Evolutionary conservation across 1,140 invertebrate species (phyloP).

Genomic region (Ectropis grisescens): DNA sequence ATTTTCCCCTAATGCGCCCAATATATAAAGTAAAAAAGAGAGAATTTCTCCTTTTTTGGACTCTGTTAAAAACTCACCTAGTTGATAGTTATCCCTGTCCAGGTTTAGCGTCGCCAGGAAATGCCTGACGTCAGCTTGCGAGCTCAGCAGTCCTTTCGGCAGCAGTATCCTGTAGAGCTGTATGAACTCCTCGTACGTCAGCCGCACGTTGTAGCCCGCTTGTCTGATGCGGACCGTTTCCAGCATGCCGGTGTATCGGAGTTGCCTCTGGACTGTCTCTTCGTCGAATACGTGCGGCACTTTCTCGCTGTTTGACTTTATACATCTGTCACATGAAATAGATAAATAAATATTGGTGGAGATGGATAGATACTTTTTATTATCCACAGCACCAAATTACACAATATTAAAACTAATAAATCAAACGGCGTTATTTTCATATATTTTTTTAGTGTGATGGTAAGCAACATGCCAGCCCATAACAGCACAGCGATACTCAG

Average conservation of each 20-base stretch:
- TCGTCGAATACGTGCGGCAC: slow-evolving; percentile 94
- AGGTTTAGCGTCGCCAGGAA: slow-evolving; percentile 86
- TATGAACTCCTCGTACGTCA: slow-evolving; percentile 95
- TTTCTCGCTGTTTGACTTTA: slow-evolving; percentile 95
- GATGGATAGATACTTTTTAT: no score
- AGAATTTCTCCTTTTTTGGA: no score
- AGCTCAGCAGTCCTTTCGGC: slow-evolving; percentile 87
- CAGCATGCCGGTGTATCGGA: slow-evolving; percentile 95
- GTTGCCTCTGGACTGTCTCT: slow-evolving; percentile 91
- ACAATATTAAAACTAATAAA: background rate
- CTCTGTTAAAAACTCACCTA: slow-evolving; percentile 81
- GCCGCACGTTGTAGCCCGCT: slow-evolving; percentile 94
- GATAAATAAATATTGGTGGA: slow-evolving; percentile 1
- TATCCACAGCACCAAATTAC: no score
- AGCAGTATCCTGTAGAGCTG: slow-evolving; percentile 92
- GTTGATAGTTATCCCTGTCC: slow-evolving; percentile 91
- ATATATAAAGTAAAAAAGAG: no score
- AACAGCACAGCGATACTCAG: no score
- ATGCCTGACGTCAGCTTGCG: slow-evolving; percentile 82
- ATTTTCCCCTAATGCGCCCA: no score
- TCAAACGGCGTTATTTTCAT: slow-evolving; percentile 1
- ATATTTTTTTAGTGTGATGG: no score
- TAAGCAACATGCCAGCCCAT: no score
- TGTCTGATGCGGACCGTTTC: slow-evolving; percentile 96
- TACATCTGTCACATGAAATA: slow-evolving; percentile 78